Percentiles rank a stretch among this genome's conserved stretches.
phyloP scores from a whole-genome alignment of 2,113 vertebrate species.

The Zeus faber region DNA sequence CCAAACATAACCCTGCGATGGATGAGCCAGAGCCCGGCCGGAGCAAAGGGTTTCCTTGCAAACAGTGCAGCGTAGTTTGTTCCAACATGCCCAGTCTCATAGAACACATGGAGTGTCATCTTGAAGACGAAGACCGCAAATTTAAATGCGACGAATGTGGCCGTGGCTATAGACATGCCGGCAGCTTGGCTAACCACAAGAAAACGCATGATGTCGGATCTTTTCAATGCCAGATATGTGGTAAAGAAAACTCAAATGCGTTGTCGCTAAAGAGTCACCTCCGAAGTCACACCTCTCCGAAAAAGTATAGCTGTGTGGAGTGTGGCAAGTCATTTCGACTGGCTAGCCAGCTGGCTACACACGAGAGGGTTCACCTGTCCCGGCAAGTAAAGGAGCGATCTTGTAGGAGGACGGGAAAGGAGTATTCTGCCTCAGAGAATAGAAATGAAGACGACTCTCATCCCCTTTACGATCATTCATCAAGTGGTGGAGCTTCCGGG shows the following conservation, averaged over 20 bases:
- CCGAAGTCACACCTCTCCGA: slow-evolving; percentile 71
- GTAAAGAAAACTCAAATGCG: slow-evolving; percentile 76
- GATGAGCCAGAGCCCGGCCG: slow-evolving; percentile 58
- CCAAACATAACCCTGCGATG: slow-evolving; percentile 45
- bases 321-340: slow-evolving; percentile 75
- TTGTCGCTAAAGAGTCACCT: slow-evolving; percentile 76
- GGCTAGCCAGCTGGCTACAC: slow-evolving; percentile 69
- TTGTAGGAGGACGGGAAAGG: slow-evolving; percentile 25
- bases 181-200: slow-evolving; percentile 84
- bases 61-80: slow-evolving; percentile 62
- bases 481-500: slow-evolving; percentile 18
- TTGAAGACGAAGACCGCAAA: slow-evolving; percentile 68
- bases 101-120: slow-evolving; percentile 60
- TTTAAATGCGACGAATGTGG: slow-evolving; percentile 85
- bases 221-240: slow-evolving; percentile 78
- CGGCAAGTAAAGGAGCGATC: slow-evolving; percentile 40
- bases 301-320: slow-evolving; percentile 69
- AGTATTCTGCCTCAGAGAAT: slow-evolving; percentile 21
- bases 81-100: slow-evolving; percentile 65
- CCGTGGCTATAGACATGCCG: slow-evolving; percentile 83
- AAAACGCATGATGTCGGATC: slow-evolving; percentile 82
- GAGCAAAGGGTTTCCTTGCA: slow-evolving; percentile 65
- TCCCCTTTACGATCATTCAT: slow-evolving; percentile 25
- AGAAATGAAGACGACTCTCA: slow-evolving; percentile 24
- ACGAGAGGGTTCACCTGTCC: slow-evolving; percentile 67